Evolutionary conservation across 2,113 vertebrate genomes (phyloP), one percentile per base, ranked within the genome.

Genomic region (Theristicus caerulescens): DNA sequence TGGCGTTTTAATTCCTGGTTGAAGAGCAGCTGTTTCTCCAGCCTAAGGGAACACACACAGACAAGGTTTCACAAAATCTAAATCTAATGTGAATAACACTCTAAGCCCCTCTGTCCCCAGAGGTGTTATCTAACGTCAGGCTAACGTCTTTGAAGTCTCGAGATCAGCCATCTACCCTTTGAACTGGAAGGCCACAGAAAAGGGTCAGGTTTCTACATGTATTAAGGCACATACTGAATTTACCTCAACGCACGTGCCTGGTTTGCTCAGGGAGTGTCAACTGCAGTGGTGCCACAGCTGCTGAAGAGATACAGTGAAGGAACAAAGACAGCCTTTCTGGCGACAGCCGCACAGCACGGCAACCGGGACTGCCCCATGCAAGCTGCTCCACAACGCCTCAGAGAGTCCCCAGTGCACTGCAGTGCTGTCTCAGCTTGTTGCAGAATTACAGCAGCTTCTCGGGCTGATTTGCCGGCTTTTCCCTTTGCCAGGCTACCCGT

Each of bases 111-210:
- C 61, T 73, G 55, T 78, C 44, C 82, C 58, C 46, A 62, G n/a
- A 42, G 66, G 44, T 82, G 47, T 73, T 76, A 88, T 21, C 57
- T 83, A 86, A 26, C 42, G 62, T 31, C 51, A 91, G 64, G 55
- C 69, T 90, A 78, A 81, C 2, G 3, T 62, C 51, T 94, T 52
- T 80, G 81, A 95, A 57, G 66, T 72, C 77, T 94, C n/a, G n/a
- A 82, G 66, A 90, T 90, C 59, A 86, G 83, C n/a, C 65, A 57
- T 46, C 64, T 78, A n/a, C 59, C 80, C 65, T 86, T 58, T 85
- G 82, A 90, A 57, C 38, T 58, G 91, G 91, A 95, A 87, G 88
- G 86, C 73, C 61, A 49, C 66, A 85, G 88, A 52, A 72, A 89
- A 85, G 46, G 62, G 7, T 55, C 2, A 6, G 38, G 55, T 61